Base-by-base conservation (phyloP, 2,113 vertebrate genomes). In the Hypocryptadius cinnamomeus region DNA sequence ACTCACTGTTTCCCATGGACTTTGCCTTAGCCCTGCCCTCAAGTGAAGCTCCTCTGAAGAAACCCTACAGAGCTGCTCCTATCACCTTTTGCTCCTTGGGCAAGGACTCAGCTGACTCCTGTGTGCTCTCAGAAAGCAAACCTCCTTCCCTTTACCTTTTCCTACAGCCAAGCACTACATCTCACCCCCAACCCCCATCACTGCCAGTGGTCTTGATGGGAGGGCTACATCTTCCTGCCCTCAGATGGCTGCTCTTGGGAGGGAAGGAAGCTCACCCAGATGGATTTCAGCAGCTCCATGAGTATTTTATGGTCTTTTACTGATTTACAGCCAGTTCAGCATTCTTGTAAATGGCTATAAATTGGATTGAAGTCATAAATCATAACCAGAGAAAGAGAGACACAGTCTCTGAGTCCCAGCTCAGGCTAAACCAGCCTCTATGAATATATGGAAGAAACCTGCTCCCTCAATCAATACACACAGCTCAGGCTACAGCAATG, bases 341-440 rank as follows among this genome's bases (percentile, higher is more conserved):
- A 97, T 98, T 97, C 97, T 97, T 98, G 97, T 98, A 98, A 98
- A 98, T 94, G 97, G 97, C 96, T 97, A 98, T 98, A 98, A 98
- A 98, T 98, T 98, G 97, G 96, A 98, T 97, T 97, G 97, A 98
- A 98, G 96, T 97, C 93, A 98, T 98, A 98, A 98, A 98, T 98
- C 97, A 97, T 96, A 97, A 93, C 96, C 94, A 94, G 92, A 97
- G 95, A 97, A 97, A 97, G 95, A 94, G 69, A 95, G 85, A 95
- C 79, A 96, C 85, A 95, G 93, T 93, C 96, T 96, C 95, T 44
- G 85, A 96, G 85, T 89, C 92, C 93, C 96, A 96, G 97, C 92
- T 97, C 94, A 94, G 91, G 82, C 96, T 97, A 97, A 97, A 96
- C 93, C 95, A 97, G 93, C 93, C 85, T 94, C 88, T 97, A 39